phyloP scores from a whole-genome alignment of 2,113 vertebrate species.

The Jacana jacana region DNA sequence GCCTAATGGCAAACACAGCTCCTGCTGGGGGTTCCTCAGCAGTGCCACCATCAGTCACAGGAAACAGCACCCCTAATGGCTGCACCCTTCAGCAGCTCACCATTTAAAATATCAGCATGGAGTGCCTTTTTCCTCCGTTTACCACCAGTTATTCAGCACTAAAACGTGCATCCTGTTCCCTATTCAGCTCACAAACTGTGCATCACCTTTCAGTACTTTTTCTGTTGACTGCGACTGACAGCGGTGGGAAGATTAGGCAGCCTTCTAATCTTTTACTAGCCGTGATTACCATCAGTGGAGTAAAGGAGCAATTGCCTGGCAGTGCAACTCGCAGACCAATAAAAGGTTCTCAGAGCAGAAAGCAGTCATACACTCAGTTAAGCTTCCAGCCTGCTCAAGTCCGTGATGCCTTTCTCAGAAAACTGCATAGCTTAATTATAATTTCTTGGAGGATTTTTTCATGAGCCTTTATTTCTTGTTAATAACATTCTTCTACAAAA shows the following conservation, averaged over 20 bases:
- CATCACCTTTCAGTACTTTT: background rate
- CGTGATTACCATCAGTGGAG: slow-evolving; percentile 21
- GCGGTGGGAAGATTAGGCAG: slow-evolving; percentile 21
- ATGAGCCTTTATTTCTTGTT: background rate
- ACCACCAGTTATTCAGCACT: background rate
- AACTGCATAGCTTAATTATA: background rate
- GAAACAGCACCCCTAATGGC: background rate
- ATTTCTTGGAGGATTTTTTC: background rate
- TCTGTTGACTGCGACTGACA: background rate
- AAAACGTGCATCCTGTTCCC: background rate
- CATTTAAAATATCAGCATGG: background rate
- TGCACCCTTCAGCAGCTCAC: background rate
- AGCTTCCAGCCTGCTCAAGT: background rate
- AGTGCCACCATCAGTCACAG: fast-evolving
- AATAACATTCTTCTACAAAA: background rate
- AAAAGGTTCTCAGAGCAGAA: background rate
- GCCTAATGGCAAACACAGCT: background rate
- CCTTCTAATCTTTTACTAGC: slow-evolving; percentile 42
- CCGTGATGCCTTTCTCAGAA: background rate
- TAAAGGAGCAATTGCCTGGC: slow-evolving; percentile 13
- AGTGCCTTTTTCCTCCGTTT: background rate
- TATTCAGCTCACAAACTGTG: background rate
- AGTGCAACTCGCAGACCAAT: background rate
- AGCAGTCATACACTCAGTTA: background rate
- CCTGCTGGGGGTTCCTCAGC: background rate